A percentile compares a stretch with the other conserved stretches of the same genome.
These are phyloP conservation scores for Erebia aethiops DNA, from an alignment of 2,888 invertebrate genomes.

Conservation along the genomic window DNA sequence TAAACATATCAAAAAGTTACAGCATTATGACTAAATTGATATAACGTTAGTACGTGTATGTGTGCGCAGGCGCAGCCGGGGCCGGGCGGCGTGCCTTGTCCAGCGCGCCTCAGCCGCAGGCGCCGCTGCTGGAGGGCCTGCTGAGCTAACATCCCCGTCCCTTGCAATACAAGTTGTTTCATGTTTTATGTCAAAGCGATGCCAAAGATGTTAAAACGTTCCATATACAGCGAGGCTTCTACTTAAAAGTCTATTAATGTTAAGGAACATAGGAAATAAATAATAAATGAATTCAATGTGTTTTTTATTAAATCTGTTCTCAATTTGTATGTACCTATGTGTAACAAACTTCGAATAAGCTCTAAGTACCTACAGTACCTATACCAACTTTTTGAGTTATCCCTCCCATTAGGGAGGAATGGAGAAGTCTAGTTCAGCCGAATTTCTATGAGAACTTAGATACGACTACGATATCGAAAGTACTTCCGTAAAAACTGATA, in stretches of 20 bases:
- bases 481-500: too few species aligned
- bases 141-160: constrained; percentile 49
- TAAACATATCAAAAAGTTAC: too few species aligned
- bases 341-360: too few species aligned
- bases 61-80: constrained; percentile 75
- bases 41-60: background rate
- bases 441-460: too few species aligned
- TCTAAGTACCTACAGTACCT: too few species aligned
- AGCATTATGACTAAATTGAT: too few species aligned
- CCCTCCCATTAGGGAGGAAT: too few species aligned
- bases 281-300: background rate
- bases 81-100: constrained; percentile 86
- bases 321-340: too few species aligned
- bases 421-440: too few species aligned
- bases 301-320: background rate
- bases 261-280: background rate
- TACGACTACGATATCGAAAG: too few species aligned
- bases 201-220: background rate
- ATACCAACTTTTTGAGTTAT: too few species aligned
- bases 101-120: constrained; percentile 81
- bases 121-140: constrained; percentile 81
- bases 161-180: background rate
- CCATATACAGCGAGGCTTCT: constrained; percentile 6
- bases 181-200: background rate
- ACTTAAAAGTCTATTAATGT: constrained; percentile 1